phyloP scores from a whole-genome alignment of 1,140 invertebrate species.

The Anadara kagoshimensis region DNA sequence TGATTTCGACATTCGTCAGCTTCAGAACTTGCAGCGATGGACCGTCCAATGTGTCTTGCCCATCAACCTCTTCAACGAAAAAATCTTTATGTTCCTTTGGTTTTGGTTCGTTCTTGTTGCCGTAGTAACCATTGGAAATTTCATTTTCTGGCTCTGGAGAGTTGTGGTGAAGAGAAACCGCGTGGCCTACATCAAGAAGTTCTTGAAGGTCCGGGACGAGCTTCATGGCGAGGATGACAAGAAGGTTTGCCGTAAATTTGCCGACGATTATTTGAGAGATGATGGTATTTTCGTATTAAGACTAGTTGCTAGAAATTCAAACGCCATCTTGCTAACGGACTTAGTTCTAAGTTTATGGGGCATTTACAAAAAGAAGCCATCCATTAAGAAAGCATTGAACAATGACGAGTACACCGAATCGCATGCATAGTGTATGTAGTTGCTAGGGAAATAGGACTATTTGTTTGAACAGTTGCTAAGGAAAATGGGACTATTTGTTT shows the following conservation, averaged over 20 bases:
- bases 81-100: slow-evolving; percentile 75
- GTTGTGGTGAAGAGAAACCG: slow-evolving; percentile 59
- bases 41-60: slow-evolving; percentile 77
- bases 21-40: slow-evolving; percentile 66
- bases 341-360: slow-evolving; percentile 67
- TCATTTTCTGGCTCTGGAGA: slow-evolving; percentile 67
- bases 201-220: slow-evolving; percentile 63
- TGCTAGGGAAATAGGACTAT: no score
- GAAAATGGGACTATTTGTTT: no score
- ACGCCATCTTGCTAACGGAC: slow-evolving; percentile 69
- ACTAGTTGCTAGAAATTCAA: slow-evolving; percentile 69
- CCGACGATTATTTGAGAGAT: no score
- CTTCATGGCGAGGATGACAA: slow-evolving; percentile 61
- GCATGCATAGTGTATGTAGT: slow-evolving; percentile 47
- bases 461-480: no score
- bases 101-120: slow-evolving; percentile 71
- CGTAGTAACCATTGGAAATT: slow-evolving; percentile 57
- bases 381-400: slow-evolving; percentile 61
- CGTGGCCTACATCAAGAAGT: slow-evolving; percentile 67
- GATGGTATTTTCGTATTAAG: slow-evolving; percentile 71
- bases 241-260: slow-evolving; percentile 62
- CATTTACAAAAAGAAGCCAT: slow-evolving; percentile 63
- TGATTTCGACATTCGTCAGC: slow-evolving; percentile 75
- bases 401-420: slow-evolving; percentile 54
- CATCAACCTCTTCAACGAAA: slow-evolving; percentile 78